Evolutionary conservation across 2,113 vertebrate species (phyloP).

Genomic region (Felis catus): F.catus_Fca126_mat1.0 CM031415.1:65839501-65840000

Average conservation of each 20-base stretch:
- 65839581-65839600: neutral
- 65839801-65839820: neutral
- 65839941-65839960: neutral
- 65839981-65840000: neutral
- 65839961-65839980: neutral
- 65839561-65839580: neutral
- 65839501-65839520: neutral
- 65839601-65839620: neutral
- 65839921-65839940: neutral
- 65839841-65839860: neutral
- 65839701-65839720: neutral
- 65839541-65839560: neutral
- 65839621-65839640: neutral
- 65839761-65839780: neutral
- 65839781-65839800: neutral
- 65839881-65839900: neutral
- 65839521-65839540: neutral
- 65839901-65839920: neutral
- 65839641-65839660: neutral
- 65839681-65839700: neutral
- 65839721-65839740: neutral
- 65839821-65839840: neutral
- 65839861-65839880: neutral
- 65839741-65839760: neutral
- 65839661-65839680: neutral